Evolutionary conservation across 2,113 vertebrate genomes (phyloP).

Genomic region (Tamias sibiricus): DNA sequence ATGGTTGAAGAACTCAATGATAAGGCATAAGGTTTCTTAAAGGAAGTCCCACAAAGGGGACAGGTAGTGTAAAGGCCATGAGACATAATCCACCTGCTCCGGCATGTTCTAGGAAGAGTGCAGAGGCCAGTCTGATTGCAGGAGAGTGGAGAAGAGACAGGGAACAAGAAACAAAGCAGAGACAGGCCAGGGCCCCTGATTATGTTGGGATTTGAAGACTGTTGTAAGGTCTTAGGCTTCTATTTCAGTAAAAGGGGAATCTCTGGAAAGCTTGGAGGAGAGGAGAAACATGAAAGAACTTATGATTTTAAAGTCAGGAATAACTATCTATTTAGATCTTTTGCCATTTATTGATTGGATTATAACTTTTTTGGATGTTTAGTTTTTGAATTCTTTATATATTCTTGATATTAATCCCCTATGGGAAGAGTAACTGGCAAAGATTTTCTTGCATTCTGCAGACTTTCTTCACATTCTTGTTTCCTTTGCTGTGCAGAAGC

Average conservation of each 20-base stretch:
- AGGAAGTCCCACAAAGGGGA: neutral
- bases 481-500: no score
- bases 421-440: no score
- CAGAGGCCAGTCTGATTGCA: neutral
- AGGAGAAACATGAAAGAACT: neutral
- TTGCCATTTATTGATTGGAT: no score
- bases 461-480: no score
- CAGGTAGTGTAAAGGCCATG: fast-evolving
- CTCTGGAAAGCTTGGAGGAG: neutral
- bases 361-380: no score
- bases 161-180: neutral
- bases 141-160: neutral
- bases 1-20: neutral
- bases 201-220: neutral
- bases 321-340: no score
- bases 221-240: neutral
- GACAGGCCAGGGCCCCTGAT: no score
- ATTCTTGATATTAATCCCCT: no score
- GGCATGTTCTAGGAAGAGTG: neutral
- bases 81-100: neutral
- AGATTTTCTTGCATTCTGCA: no score
- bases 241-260: neutral
- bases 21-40: neutral
- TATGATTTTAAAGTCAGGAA: neutral
- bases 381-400: no score